These are phyloP conservation scores for Trogon melanurus DNA, from an alignment of 2,113 vertebrate species.

Conservation along the genomic window DNA sequence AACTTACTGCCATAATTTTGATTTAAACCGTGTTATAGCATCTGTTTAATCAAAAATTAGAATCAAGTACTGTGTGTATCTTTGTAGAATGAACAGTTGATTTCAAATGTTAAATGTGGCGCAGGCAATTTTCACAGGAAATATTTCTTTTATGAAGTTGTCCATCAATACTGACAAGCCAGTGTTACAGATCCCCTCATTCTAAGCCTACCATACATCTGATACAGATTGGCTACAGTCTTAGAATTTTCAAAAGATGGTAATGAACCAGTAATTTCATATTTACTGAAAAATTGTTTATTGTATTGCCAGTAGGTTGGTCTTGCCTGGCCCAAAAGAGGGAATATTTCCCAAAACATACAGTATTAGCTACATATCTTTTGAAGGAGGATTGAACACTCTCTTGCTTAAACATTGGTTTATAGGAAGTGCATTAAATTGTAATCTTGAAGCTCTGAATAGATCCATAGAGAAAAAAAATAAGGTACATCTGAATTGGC, in stretches of 20 bases:
- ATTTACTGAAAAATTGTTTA: background rate
- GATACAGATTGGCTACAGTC: background rate
- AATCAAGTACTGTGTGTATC: background rate
- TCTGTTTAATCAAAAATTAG: background rate
- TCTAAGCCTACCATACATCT: background rate
- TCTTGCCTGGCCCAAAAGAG: background rate
- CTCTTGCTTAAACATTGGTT: background rate
- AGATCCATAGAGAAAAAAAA: background rate
- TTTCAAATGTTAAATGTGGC: background rate
- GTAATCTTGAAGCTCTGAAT: background rate
- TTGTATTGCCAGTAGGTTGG: background rate
- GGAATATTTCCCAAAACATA: background rate
- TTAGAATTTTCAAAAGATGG: background rate
- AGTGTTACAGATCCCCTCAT: background rate
- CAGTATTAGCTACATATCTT: background rate
- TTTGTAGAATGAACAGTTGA: background rate
- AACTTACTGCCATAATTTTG: background rate
- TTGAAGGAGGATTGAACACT: background rate
- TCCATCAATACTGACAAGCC: background rate
- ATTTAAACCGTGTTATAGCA: background rate
- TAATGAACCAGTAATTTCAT: background rate
- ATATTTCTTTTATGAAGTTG: background rate
- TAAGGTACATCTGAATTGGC: background rate
- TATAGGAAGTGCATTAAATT: background rate
- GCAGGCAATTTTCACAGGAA: background rate